Conservation (phyloP, 1,140 invertebrate genomes). For the Aphelinus atriplicis region DNA sequence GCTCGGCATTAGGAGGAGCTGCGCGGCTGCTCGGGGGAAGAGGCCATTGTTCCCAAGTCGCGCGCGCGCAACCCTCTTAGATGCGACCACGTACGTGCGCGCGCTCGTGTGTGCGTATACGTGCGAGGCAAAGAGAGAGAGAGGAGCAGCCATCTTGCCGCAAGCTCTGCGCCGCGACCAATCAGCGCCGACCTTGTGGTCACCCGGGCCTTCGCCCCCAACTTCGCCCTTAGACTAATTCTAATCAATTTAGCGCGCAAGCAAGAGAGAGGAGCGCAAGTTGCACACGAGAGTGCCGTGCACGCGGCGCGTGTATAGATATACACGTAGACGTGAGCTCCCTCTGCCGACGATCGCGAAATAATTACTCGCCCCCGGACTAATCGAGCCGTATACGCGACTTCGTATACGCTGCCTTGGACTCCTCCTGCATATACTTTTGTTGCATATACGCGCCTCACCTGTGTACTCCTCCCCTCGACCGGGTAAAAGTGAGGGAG, state of each 20-base stretch:
- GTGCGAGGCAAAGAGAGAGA: slow-evolving; percentile 37
- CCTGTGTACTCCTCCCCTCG: slow-evolving; percentile 6
- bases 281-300: background rate
- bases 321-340: background rate
- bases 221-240: slow-evolving; percentile 62
- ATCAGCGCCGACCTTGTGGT: slow-evolving; percentile 67
- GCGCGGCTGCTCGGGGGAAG: background rate
- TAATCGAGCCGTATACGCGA: slow-evolving; percentile 29
- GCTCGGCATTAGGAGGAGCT: background rate
- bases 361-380: slow-evolving; percentile 58
- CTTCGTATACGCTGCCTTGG: background rate
- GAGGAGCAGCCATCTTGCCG: slow-evolving; percentile 63
- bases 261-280: slow-evolving; percentile 29
- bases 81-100: slow-evolving; percentile 49
- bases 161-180: slow-evolving; percentile 66
- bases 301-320: background rate
- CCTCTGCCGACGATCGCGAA: slow-evolving; percentile 45
- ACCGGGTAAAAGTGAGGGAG: background rate
- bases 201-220: slow-evolving; percentile 53
- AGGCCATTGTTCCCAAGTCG: background rate
- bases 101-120: background rate
- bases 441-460: too few species aligned
- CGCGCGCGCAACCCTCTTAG: background rate
- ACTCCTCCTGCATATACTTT: too few species aligned
- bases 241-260: slow-evolving; percentile 65